Evolutionary conservation across 1,140 invertebrate species (phyloP).

Genomic region (Camponotus pennsylvanicus): DNA sequence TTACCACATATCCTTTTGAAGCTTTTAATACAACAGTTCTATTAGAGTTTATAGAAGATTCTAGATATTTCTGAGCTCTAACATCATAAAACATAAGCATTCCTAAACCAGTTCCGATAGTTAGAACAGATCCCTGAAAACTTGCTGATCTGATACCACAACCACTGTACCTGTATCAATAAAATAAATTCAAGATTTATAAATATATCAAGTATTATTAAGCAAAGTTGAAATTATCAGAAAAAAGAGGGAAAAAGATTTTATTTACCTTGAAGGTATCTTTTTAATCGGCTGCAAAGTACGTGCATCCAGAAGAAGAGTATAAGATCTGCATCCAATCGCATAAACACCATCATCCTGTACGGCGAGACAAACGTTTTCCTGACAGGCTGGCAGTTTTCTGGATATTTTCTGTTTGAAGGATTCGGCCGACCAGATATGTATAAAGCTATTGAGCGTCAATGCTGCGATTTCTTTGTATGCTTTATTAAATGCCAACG

Average conservation of each 20-base stretch:
- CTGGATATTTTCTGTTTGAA: constrained; percentile 94
- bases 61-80: constrained; percentile 95
- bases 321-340: constrained; percentile 97
- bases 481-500: constrained; percentile 94
- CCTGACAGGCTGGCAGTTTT: constrained; percentile 95
- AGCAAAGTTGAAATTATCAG: not conserved
- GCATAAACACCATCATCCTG: constrained; percentile 95
- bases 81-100: constrained; percentile 98
- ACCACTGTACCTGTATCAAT: constrained; percentile 91
- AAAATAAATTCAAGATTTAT: constrained; percentile 8
- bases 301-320: constrained; percentile 94
- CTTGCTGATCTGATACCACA: constrained; percentile 96
- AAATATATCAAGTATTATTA: not conserved
- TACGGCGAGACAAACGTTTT: constrained; percentile 96
- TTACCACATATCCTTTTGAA: constrained; percentile 96
- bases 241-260: not conserved
- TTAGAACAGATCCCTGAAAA: constrained; percentile 95
- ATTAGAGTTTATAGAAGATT: constrained; percentile 95
- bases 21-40: constrained; percentile 95
- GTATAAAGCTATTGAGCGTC: constrained; percentile 96
- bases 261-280: constrained; percentile 85
- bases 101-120: constrained; percentile 97
- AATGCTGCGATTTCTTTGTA: constrained; percentile 96
- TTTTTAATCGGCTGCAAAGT: constrained; percentile 92
- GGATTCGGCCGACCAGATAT: constrained; percentile 96